Evolutionary conservation across 2,797 vertebrate genomes (phyloP), one percentile per base, ranked within the genome.

Genomic region (Poeciliopsis infans): DNA sequence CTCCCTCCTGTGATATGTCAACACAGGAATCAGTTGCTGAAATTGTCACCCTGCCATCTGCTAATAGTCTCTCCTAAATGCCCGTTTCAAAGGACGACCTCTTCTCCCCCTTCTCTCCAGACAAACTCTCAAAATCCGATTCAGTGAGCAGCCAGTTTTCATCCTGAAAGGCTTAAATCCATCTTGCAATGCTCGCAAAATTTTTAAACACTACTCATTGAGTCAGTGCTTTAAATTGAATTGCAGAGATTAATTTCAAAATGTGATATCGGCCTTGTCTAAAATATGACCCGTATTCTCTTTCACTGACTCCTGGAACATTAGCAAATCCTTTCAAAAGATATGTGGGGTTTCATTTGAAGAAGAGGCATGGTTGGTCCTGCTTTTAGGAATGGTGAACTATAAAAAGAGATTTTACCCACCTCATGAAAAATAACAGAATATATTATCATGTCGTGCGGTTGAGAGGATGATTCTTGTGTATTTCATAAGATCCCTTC

Each of bases 1-100:
- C 87, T 85, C 87, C 86, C 47, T 80, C 18, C 85, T 88, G 86
- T 80, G 83, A 91, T 84, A 86, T 84, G 91, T 91, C 91, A 89
- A 79, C 91, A 87, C 73, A 72, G 82, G 80, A 88, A 91, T 81
- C 79, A 81, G 87, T 78, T 79, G 88, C 86, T 93, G 86, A 78
- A 86, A 87, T 90, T 91, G 89, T 91, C 90, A 91, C 91, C 80
- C 78, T 82, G 86, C 85, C 89, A 91, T 94, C 92, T 93, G 92
- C 79, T 91, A 84, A 76, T 85, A 66, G 72, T 80, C 82, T 46
- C 31, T 80, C 81, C 85, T 88, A 89, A 89, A 90, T 88, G 82
- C 84, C 64, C 45, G 1, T 90, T 90, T 89, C 75, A 6, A 82
- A 89, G 76, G 64, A 46, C 72, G 68, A 71, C 78, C 84, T 43